phyloP scores from a whole-genome alignment of 2,888 invertebrate genomes.

The Orthosia gracilis region DNA sequence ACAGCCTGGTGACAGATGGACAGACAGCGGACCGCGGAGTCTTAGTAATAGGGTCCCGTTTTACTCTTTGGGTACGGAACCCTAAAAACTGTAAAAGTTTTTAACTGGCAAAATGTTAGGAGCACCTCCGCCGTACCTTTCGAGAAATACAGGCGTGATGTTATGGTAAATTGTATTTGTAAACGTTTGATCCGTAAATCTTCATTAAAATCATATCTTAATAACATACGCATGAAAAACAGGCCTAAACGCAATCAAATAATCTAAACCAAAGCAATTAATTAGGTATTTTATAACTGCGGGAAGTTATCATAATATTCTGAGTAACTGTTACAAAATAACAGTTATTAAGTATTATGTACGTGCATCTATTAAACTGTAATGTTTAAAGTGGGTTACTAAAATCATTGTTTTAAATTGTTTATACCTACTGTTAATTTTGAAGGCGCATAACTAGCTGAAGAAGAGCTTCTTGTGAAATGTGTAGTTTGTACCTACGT shows the following conservation, averaged over 20 bases:
- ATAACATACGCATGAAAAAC: slow-evolving; percentile 11
- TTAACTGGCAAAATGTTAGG: too few relatives aligned
- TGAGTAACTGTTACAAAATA: slow-evolving; percentile 39
- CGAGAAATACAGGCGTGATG: too few relatives aligned
- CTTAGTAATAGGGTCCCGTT: too few relatives aligned
- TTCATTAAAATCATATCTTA: slow-evolving; percentile 31
- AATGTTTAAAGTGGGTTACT: slow-evolving; percentile 16
- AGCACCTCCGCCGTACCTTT: too few relatives aligned
- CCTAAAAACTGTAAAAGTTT: too few relatives aligned
- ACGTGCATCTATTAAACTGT: slow-evolving; percentile 31
- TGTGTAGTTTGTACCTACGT: not conserved
- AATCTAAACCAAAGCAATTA: slow-evolving; percentile 34
- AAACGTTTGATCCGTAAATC: not conserved
- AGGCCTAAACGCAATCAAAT: slow-evolving; percentile 30
- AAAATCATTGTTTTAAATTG: not conserved
- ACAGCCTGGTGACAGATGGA: too few relatives aligned
- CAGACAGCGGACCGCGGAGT: too few relatives aligned
- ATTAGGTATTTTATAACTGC: slow-evolving; percentile 23
- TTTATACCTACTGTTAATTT: not conserved
- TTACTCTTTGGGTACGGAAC: too few relatives aligned
- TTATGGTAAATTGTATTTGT: too few relatives aligned
- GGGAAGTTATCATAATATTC: slow-evolving; percentile 31
- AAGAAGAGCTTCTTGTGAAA: not conserved
- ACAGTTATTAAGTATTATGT: slow-evolving; percentile 25
- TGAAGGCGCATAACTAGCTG: not conserved